These are phyloP conservation scores for Deilephila porcellus DNA, from an alignment of 2,888 invertebrate genomes.

Conservation along the genomic window DNA sequence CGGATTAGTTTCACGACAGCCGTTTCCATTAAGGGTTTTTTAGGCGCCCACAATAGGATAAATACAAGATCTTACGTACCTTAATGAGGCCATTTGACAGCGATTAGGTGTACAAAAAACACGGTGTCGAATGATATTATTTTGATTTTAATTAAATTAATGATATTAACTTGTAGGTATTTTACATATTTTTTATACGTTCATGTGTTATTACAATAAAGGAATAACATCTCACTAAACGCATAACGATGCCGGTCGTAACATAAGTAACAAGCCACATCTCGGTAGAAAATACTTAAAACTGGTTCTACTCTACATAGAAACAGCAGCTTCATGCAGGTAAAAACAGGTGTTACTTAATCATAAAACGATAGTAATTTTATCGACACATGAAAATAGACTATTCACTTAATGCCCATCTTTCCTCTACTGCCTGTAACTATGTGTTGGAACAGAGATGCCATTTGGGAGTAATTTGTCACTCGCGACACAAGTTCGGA, in stretches of 20 bases:
- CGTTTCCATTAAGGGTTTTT: not conserved
- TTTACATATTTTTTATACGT: no score
- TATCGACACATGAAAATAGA: not conserved
- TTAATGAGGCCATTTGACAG: not conserved
- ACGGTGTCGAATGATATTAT: not conserved
- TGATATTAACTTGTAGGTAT: no score
- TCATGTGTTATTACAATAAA: no score
- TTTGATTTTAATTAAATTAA: no score
- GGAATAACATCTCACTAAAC: no score
- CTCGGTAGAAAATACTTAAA: no score
- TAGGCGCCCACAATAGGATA: not conserved
- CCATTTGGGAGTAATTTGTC: slow-evolving; percentile 45
- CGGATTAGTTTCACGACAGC: not conserved
- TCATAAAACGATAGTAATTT: no score
- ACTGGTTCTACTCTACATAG: no score
- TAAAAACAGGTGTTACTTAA: no score
- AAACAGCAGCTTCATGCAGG: no score
- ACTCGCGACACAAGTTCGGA: slow-evolving; percentile 38
- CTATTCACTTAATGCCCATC: not conserved
- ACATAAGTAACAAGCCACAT: no score
- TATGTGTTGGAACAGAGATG: slow-evolving; percentile 33
- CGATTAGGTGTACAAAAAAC: not conserved
- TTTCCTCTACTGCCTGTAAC: not conserved
- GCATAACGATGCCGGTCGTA: no score
- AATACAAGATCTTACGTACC: not conserved